Conservation (phyloP, 2,888 invertebrate genomes). For the Agonopterix arenella region DNA sequence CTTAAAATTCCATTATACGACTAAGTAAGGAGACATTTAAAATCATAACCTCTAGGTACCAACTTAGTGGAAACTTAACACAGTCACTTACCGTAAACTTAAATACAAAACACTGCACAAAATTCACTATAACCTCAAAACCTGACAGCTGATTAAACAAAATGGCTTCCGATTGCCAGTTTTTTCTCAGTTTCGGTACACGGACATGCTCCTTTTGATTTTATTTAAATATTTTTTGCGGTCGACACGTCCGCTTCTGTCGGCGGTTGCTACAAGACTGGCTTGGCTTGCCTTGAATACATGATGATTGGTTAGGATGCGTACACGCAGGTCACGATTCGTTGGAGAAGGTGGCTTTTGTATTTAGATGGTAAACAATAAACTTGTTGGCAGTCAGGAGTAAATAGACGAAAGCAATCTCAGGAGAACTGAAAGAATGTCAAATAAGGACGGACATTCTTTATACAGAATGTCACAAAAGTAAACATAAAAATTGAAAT, state of each 20-base stretch:
- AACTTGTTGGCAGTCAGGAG: no score
- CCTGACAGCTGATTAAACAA: slow-evolving; percentile 41
- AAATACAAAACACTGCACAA: not conserved
- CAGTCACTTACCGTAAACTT: not conserved
- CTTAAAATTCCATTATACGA: no score
- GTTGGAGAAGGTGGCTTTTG: no score
- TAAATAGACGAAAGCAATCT: no score
- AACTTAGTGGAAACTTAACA: not conserved
- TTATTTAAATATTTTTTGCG: not conserved
- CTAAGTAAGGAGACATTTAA: no score
- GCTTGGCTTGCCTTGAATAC: slow-evolving; percentile 27
- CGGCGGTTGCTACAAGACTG: slow-evolving; percentile 30
- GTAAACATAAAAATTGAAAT: no score
- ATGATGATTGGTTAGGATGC: slow-evolving; percentile 34
- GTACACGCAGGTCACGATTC: slow-evolving; percentile 26
- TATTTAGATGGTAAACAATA: no score
- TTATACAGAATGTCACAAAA: no score
- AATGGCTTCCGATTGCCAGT: slow-evolving; percentile 16
- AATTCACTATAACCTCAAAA: slow-evolving; percentile 8
- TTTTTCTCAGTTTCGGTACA: not conserved
- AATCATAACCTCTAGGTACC: not conserved
- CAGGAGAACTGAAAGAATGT: no score
- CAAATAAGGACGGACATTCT: no score
- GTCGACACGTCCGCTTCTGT: slow-evolving; percentile 21
- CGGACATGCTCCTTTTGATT: not conserved